Conservation (phyloP, 2,888 invertebrate genomes). For the Idaea aversata region DNA sequence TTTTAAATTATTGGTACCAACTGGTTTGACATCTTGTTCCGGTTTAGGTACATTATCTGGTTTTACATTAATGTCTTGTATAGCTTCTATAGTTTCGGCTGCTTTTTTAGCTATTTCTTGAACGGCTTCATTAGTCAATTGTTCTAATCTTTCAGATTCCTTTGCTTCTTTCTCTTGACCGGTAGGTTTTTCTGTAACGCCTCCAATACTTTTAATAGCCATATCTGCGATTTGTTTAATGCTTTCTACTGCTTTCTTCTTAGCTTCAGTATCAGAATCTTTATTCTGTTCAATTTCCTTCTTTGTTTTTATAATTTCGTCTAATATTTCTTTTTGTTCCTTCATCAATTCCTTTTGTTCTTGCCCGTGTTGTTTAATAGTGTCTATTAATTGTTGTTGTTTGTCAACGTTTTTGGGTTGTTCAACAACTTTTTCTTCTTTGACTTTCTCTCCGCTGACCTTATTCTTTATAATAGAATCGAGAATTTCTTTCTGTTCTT, state of each 20-base stretch:
- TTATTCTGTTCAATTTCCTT: slow-evolving; percentile 72
- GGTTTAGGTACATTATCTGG: slow-evolving; percentile 7
- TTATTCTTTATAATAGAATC: slow-evolving; percentile 80
- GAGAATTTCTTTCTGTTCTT: slow-evolving; percentile 84
- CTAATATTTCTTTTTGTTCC: slow-evolving; percentile 83
- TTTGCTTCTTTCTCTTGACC: slow-evolving; percentile 34
- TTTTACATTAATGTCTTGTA: slow-evolving; percentile 63
- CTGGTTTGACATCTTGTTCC: background rate
- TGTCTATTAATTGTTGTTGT: slow-evolving; percentile 73
- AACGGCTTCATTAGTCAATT: slow-evolving; percentile 60
- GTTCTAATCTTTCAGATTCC: slow-evolving; percentile 47
- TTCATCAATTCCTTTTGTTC: slow-evolving; percentile 84
- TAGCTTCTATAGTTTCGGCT: slow-evolving; percentile 67
- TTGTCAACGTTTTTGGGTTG: slow-evolving; percentile 58
- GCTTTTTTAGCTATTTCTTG: slow-evolving; percentile 74
- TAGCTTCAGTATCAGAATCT: slow-evolving; percentile 66
- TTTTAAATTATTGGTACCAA: slow-evolving; percentile 6
- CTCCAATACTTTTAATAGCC: slow-evolving; percentile 69
- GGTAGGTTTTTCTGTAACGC: slow-evolving; percentile 60
- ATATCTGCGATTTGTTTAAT: slow-evolving; percentile 74
- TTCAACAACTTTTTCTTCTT: slow-evolving; percentile 60
- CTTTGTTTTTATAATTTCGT: slow-evolving; percentile 80
- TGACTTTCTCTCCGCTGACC: background rate
- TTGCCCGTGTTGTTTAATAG: slow-evolving; percentile 84
- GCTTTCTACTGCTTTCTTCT: slow-evolving; percentile 74